phyloP scores from a whole-genome alignment of 2,113 vertebrate species.

The Pygoscelis adeliae region DNA sequence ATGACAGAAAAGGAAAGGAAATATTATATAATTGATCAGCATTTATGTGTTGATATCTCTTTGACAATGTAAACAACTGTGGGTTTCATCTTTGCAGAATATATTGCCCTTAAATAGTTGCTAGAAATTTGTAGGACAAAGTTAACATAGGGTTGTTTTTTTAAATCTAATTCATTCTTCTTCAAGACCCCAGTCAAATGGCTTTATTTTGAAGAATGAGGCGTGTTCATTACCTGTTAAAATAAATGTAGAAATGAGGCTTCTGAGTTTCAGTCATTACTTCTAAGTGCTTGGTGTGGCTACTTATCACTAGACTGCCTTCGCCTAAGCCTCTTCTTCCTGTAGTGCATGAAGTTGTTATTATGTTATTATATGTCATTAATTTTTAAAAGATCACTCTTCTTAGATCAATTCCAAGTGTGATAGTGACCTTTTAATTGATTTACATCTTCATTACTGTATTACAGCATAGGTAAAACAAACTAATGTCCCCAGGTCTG shows the following conservation, averaged over 20 bases:
- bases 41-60: background rate
- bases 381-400: background rate
- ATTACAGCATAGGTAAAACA: background rate
- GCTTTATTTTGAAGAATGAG: background rate
- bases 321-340: background rate
- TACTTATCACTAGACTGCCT: background rate
- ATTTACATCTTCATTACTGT: background rate
- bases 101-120: background rate
- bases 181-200: background rate
- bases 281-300: background rate
- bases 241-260: background rate
- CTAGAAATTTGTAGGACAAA: background rate
- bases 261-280: background rate
- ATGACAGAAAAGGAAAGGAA: background rate
- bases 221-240: background rate
- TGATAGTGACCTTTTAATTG: background rate
- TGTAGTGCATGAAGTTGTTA: background rate
- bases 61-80: background rate
- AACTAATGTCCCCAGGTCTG: background rate
- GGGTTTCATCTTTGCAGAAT: background rate
- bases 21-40: background rate
- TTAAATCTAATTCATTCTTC: background rate
- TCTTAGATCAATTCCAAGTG: background rate
- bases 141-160: rapidly evolving
- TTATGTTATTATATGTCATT: background rate